Percentiles rank a stretch among this genome's conserved stretches.
Conservation (phyloP, 2,797 vertebrate species). For the Octomys mimax region DNA sequence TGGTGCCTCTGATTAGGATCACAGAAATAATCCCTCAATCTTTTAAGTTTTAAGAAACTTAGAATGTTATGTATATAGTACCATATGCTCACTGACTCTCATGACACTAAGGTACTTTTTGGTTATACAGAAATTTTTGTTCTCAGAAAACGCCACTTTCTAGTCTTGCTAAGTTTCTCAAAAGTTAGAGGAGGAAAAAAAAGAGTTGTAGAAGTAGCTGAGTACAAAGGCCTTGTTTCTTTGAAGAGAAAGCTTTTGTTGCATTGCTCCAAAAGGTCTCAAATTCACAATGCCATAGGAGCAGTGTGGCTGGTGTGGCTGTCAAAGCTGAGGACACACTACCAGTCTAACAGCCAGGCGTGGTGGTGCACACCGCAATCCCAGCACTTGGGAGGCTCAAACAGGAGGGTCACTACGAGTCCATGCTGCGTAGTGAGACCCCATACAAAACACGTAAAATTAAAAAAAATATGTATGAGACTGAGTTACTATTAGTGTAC, state of each 20-base stretch:
- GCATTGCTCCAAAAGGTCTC: background rate
- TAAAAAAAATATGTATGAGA: no score
- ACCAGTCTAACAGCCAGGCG: background rate
- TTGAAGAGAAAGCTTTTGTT: background rate
- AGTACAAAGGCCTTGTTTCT: background rate
- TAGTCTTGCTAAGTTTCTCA: constrained; percentile 6
- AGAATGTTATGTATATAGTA: background rate
- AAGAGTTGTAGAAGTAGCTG: background rate
- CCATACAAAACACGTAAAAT: no score
- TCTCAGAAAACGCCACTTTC: background rate
- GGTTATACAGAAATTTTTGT: background rate
- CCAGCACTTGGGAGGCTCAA: background rate
- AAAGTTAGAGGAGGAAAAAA: background rate
- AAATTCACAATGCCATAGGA: background rate
- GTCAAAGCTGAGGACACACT: background rate
- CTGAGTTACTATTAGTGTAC: background rate
- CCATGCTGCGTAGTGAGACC: background rate
- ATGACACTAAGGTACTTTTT: constrained; percentile 24
- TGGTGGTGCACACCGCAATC: background rate
- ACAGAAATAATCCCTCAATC: background rate
- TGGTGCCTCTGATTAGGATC: background rate
- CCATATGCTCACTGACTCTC: background rate
- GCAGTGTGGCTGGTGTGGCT: background rate
- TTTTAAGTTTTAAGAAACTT: constrained; percentile 9
- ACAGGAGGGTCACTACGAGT: background rate